Conservation (phyloP, 92 coral and sea anemone species). For the Muricea muricata region DNA sequence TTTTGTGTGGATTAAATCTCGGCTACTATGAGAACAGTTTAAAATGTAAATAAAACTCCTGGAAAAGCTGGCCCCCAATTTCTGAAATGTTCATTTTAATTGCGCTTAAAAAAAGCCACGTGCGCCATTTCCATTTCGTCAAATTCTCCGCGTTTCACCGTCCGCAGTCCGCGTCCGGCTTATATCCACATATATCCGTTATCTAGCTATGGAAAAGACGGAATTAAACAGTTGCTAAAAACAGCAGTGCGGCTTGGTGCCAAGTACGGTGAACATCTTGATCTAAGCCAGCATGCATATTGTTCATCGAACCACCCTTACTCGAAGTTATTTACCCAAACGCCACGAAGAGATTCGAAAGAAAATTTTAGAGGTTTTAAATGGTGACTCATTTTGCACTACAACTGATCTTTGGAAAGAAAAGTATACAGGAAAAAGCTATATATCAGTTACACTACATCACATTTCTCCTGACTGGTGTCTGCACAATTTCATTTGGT, state of each 20-base stretch:
- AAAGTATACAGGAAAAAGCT: not conserved
- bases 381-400: not conserved
- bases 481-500: not conserved
- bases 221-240: too few relatives aligned
- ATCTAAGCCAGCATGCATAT: not conserved
- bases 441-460: not conserved
- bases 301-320: not conserved
- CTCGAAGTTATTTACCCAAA: slow-evolving; percentile 1
- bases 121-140: too few relatives aligned
- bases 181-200: too few relatives aligned
- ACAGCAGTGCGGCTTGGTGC: slow-evolving; percentile 4
- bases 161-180: too few relatives aligned
- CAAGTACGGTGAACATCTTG: not conserved
- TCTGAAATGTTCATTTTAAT: too few relatives aligned
- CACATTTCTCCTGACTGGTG: not conserved
- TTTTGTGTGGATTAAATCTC: too few relatives aligned
- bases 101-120: too few relatives aligned
- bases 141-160: too few relatives aligned
- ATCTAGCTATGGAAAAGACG: too few relatives aligned
- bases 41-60: too few relatives aligned
- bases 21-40: too few relatives aligned
- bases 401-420: not conserved
- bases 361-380: not conserved
- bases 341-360: slow-evolving; percentile 21
- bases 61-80: too few relatives aligned